phyloP scores from a whole-genome alignment of 2,113 vertebrate species.

The Brachyhypopomus occidentalis region DNA sequence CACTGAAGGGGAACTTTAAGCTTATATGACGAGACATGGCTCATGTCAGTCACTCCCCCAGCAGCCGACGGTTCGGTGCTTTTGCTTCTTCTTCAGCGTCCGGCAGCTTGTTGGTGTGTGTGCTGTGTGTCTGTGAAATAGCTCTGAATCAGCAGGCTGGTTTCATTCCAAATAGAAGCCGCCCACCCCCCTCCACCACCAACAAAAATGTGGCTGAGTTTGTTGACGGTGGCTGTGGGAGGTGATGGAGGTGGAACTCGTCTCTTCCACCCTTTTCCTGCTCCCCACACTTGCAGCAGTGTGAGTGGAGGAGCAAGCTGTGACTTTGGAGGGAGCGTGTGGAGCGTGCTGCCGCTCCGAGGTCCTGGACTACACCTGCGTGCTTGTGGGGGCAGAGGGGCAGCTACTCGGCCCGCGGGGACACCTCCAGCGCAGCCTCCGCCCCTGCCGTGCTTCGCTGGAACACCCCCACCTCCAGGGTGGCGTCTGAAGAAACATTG shows the following conservation, averaged over 20 bases:
- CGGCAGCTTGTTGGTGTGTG: background rate
- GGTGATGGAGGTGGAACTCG: slow-evolving; percentile 20
- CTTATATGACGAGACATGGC: slow-evolving; percentile 13
- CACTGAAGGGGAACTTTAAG: slow-evolving; percentile 43
- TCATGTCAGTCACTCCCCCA: slow-evolving; percentile 29
- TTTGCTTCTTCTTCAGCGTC: background rate
- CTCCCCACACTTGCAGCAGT: background rate
- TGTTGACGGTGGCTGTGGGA: slow-evolving; percentile 12
- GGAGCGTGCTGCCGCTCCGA: slow-evolving; percentile 19
- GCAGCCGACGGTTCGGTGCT: background rate
- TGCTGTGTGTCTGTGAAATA: slow-evolving; percentile 6
- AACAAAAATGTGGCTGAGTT: background rate
- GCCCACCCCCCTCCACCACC: no score
- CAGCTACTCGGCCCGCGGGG: slow-evolving; percentile 54
- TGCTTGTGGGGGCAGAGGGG: no score
- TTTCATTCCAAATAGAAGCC: background rate
- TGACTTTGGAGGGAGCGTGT: slow-evolving; percentile 1
- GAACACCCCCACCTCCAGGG: background rate
- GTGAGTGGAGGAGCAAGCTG: slow-evolving; percentile 5
- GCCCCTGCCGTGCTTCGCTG: slow-evolving; percentile 2
- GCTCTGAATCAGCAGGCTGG: background rate
- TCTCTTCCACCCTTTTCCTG: slow-evolving; percentile 5
- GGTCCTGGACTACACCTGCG: background rate
- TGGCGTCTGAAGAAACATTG: background rate
- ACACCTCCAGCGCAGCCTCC: slow-evolving; percentile 63